Percentiles rank a stretch among this genome's conserved stretches.
These are phyloP conservation scores for Cetonia aurata DNA, from an alignment of 2,888 invertebrate species.

Conservation along the genomic window DNA sequence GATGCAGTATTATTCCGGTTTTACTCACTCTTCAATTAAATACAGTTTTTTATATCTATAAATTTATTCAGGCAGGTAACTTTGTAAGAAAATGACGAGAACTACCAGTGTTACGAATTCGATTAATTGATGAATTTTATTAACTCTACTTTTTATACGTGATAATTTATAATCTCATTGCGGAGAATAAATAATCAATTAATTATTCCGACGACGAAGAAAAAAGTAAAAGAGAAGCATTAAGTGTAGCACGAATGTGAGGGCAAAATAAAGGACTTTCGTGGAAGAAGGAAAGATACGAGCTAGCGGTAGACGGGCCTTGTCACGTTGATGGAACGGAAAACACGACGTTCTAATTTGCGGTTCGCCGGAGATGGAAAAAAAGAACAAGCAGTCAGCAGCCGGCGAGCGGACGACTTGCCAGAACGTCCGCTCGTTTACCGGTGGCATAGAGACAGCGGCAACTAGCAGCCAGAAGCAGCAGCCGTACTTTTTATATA, in stretches of 20 bases:
- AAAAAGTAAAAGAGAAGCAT: background rate
- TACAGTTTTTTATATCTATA: too few relatives aligned
- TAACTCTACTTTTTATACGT: too few relatives aligned
- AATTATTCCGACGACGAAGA: background rate
- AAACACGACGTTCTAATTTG: constrained; percentile 41
- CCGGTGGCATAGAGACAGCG: constrained; percentile 18
- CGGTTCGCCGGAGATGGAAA: constrained; percentile 40
- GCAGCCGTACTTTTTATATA: constrained; percentile 26
- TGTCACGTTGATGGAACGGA: constrained; percentile 40
- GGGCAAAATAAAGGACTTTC: constrained; percentile 28
- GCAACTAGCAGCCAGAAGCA: background rate
- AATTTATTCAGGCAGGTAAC: too few relatives aligned
- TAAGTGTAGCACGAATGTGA: constrained; percentile 4
- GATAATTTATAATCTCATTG: too few relatives aligned
- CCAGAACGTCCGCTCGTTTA: constrained; percentile 38
- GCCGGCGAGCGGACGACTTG: constrained; percentile 37
- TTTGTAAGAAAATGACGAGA: too few relatives aligned
- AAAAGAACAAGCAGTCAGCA: constrained; percentile 39
- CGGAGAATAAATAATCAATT: background rate
- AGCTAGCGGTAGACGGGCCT: constrained; percentile 28
- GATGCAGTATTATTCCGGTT: too few relatives aligned
- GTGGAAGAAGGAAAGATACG: constrained; percentile 31
- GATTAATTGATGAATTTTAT: too few relatives aligned
- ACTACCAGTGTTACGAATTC: too few relatives aligned
- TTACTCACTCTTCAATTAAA: too few relatives aligned